These are phyloP conservation scores for Hydrotaea cyrtoneurina DNA, from an alignment of 2,888 invertebrate species.

Conservation along the genomic window DNA sequence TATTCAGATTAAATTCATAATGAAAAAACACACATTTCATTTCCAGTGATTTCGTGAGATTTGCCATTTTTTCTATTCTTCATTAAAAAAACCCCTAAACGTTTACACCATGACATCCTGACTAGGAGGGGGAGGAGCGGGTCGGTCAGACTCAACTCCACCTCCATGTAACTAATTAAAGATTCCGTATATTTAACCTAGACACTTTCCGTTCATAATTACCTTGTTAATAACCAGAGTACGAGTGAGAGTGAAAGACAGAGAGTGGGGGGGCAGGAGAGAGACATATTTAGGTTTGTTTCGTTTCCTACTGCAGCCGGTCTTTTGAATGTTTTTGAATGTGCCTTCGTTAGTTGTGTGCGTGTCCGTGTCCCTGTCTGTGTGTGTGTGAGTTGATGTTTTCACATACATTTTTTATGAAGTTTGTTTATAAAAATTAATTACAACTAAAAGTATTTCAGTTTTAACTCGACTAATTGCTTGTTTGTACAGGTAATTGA, in stretches of 20 bases:
- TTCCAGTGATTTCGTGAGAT: too few relatives aligned
- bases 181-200: too few relatives aligned
- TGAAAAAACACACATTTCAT: too few relatives aligned
- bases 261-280: too few relatives aligned
- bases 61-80: too few relatives aligned
- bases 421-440: slow-evolving; percentile 65
- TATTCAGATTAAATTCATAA: too few relatives aligned
- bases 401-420: slow-evolving; percentile 54
- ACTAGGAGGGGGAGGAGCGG: too few relatives aligned
- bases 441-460: slow-evolving; percentile 65
- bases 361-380: slow-evolving; percentile 4
- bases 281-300: neutral
- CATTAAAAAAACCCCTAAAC: too few relatives aligned
- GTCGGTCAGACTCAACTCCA: too few relatives aligned
- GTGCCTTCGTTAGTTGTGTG: slow-evolving; percentile 11
- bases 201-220: neutral
- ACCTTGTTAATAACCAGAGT: neutral
- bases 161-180: too few relatives aligned
- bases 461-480: slow-evolving; percentile 60
- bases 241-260: neutral
- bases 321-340: neutral
- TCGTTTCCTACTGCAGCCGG: neutral
- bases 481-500: slow-evolving; percentile 60
- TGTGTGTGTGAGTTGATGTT: slow-evolving; percentile 29
- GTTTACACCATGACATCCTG: too few relatives aligned